Conservation (phyloP, 2,113 vertebrate species). For the Dolichotis patagonum region DNA sequence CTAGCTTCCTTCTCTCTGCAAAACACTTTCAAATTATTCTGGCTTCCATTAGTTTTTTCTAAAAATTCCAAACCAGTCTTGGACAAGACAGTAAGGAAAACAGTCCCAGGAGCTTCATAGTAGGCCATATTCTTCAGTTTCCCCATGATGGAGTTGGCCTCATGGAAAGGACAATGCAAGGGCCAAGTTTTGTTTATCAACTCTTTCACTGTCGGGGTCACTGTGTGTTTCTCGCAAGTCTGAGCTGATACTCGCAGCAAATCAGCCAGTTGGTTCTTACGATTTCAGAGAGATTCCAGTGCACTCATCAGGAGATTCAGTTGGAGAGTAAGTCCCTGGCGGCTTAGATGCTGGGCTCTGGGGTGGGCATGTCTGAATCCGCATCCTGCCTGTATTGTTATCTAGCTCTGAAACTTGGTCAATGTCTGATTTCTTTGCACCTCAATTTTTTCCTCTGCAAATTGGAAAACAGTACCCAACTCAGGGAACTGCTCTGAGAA, state of each 20-base stretch:
- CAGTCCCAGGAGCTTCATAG: not conserved
- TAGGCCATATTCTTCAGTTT: not conserved
- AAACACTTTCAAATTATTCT: slow-evolving; percentile 69
- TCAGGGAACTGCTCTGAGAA: not conserved
- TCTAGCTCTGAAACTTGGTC: not conserved
- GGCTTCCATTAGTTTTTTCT: slow-evolving; percentile 50
- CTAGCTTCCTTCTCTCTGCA: slow-evolving; percentile 55
- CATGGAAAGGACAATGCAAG: accelerated
- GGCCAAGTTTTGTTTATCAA: not conserved
- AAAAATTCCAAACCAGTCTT: not conserved
- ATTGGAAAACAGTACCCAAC: too few species aligned
- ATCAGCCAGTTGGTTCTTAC: accelerated
- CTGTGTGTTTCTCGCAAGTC: not conserved
- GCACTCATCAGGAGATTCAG: accelerated
- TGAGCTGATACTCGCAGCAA: not conserved
- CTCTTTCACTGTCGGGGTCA: not conserved
- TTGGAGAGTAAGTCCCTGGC: accelerated
- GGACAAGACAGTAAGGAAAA: not conserved
- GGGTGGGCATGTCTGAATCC: too few species aligned
- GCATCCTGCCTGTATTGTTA: too few species aligned
- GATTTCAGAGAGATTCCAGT: not conserved
- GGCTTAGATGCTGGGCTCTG: not conserved
- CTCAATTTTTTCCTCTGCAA: not conserved
- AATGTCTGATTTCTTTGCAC: not conserved
- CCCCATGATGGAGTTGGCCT: not conserved